These are phyloP conservation scores for Lasaia peninsularis DNA, from an alignment of 1,140 invertebrate species.

Conservation along the genomic window DNA sequence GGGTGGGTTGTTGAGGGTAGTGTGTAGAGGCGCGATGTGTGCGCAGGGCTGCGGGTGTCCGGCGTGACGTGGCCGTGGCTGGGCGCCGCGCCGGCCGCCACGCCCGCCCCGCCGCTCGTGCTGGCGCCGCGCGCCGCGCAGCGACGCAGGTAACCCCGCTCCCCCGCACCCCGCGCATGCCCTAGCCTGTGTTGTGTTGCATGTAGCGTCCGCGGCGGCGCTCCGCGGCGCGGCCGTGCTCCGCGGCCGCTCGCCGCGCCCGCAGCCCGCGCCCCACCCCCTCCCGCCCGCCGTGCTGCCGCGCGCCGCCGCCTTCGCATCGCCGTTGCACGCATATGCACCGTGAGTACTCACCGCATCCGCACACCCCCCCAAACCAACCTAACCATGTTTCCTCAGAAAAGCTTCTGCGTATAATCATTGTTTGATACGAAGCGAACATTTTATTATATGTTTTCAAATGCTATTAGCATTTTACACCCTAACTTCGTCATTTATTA, in stretches of 20 bases:
- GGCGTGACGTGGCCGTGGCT: slow-evolving; percentile 78
- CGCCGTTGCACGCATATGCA: slow-evolving; percentile 82
- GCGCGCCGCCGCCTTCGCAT: slow-evolving; percentile 59
- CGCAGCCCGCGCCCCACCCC: slow-evolving; percentile 56
- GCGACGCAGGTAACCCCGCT: slow-evolving; percentile 75
- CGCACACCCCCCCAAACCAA: slow-evolving; percentile 25
- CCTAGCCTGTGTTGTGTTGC: slow-evolving; percentile 45
- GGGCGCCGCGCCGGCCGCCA: slow-evolving; percentile 74
- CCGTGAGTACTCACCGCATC: slow-evolving; percentile 80
- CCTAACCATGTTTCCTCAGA: slow-evolving; percentile 25
- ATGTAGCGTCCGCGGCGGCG: slow-evolving; percentile 40
- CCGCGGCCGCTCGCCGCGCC: slow-evolving; percentile 36
- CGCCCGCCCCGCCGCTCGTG: slow-evolving; percentile 75
- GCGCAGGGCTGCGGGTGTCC: slow-evolving; percentile 79
- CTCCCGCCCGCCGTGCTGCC: slow-evolving; percentile 78
- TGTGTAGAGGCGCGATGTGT: slow-evolving; percentile 63
- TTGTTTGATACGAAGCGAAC: too few relatives aligned
- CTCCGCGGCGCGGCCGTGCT: slow-evolving; percentile 50
- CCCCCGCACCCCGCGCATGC: slow-evolving; percentile 69
- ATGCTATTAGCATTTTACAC: too few relatives aligned
- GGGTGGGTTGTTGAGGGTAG: slow-evolving; percentile 31
- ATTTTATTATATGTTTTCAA: too few relatives aligned
- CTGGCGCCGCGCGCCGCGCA: slow-evolving; percentile 73
- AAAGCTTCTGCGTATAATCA: background rate
- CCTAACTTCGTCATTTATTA: too few relatives aligned